Conservation (phyloP, 2,797 vertebrate species). For the Neosilurus hyrtlii region DNA sequence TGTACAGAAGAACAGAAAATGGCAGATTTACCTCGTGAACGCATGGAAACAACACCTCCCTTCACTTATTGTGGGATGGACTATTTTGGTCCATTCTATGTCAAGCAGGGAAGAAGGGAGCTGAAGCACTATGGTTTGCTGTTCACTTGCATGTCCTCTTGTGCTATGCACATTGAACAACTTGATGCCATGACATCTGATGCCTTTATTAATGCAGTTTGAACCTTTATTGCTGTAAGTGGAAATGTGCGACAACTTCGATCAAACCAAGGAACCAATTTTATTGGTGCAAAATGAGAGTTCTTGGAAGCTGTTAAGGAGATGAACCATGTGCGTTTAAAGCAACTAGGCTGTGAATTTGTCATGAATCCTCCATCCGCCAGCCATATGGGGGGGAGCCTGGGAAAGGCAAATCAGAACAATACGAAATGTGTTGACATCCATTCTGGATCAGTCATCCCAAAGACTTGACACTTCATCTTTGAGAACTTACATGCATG, state of each 20-base stretch:
- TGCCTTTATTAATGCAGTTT: not conserved
- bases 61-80: not conserved
- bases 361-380: not conserved
- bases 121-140: not conserved
- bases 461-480: too few relatives aligned
- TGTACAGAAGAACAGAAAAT: not conserved
- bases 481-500: too few relatives aligned
- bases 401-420: too few relatives aligned
- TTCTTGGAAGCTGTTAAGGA: not conserved
- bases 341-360: not conserved
- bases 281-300: not conserved
- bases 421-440: too few relatives aligned
- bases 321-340: not conserved
- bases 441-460: too few relatives aligned
- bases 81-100: not conserved
- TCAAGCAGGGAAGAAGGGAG: not conserved
- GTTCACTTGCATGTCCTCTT: not conserved
- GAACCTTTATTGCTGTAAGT: not conserved
- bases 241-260: not conserved
- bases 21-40: not conserved
- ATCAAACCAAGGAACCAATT: not conserved
- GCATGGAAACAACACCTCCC: not conserved
- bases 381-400: too few relatives aligned
- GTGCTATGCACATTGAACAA: not conserved
- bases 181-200: not conserved